phyloP scores from a whole-genome alignment of 2,888 invertebrate species.

The Brenthis ino region DNA sequence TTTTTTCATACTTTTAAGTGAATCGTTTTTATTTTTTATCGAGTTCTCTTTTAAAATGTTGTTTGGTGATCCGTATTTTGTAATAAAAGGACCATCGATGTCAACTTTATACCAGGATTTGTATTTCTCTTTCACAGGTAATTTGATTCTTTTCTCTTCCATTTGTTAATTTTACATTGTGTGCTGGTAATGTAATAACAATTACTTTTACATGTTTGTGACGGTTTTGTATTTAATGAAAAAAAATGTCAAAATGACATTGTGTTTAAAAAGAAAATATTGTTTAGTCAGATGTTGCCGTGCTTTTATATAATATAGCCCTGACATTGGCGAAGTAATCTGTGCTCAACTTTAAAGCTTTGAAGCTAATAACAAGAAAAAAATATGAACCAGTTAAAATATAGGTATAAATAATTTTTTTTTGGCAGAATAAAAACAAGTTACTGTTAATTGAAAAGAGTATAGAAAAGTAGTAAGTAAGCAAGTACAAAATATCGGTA shows the following conservation, averaged over 20 bases:
- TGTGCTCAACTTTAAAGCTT: no score
- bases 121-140: conserved; percentile 33
- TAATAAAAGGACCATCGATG: conserved; percentile 40
- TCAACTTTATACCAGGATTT: conserved; percentile 45
- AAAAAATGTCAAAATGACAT: conserved; percentile 6
- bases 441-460: no score
- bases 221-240: neutral
- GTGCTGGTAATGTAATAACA: neutral
- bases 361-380: no score
- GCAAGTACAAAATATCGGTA: no score
- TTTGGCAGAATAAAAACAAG: no score
- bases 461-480: no score
- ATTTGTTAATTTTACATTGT: neutral
- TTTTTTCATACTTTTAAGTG: conserved; percentile 2
- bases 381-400: no score
- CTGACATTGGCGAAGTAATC: no score
- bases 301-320: no score
- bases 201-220: neutral
- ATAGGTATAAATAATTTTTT: no score
- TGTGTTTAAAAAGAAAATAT: neutral
- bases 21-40: neutral
- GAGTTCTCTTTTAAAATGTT: neutral
- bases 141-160: conserved; percentile 5
- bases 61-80: conserved; percentile 21
- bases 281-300: no score